Evolutionary conservation across 2,113 vertebrate species (phyloP).

Genomic region (Climacteris rufus): DNA sequence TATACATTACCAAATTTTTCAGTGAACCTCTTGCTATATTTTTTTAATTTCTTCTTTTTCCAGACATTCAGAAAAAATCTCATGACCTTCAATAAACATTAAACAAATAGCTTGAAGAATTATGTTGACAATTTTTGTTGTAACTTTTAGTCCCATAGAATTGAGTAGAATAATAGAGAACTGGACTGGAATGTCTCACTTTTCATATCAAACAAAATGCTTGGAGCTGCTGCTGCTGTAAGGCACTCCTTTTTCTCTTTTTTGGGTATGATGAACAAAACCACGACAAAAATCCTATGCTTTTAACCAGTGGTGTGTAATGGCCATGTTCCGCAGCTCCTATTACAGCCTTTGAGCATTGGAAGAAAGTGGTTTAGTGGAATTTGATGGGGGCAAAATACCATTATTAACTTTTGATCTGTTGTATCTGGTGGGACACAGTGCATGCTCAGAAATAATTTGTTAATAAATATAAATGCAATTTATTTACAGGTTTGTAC

Average conservation of each 20-base stretch:
- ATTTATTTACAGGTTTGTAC: background rate
- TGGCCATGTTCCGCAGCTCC: background rate
- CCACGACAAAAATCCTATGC: background rate
- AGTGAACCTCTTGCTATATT: background rate
- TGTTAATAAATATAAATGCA: background rate
- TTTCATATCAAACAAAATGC: background rate
- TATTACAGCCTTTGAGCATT: background rate
- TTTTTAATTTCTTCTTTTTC: background rate
- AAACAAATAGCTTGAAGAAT: background rate
- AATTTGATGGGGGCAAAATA: accelerated
- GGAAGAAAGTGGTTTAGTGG: background rate
- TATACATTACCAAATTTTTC: background rate
- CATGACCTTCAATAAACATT: background rate
- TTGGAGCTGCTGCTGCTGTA: background rate
- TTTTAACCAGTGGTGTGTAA: background rate
- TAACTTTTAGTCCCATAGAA: background rate
- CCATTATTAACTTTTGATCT: background rate
- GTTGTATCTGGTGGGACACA: background rate
- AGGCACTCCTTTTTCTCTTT: background rate
- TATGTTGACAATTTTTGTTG: background rate
- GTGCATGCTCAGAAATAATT: background rate
- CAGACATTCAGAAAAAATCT: background rate
- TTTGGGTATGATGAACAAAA: background rate
- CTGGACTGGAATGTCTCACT: background rate
- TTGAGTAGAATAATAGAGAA: background rate